Conservation (phyloP, 1,140 invertebrate genomes). For the Glossosoma conforme region DNA sequence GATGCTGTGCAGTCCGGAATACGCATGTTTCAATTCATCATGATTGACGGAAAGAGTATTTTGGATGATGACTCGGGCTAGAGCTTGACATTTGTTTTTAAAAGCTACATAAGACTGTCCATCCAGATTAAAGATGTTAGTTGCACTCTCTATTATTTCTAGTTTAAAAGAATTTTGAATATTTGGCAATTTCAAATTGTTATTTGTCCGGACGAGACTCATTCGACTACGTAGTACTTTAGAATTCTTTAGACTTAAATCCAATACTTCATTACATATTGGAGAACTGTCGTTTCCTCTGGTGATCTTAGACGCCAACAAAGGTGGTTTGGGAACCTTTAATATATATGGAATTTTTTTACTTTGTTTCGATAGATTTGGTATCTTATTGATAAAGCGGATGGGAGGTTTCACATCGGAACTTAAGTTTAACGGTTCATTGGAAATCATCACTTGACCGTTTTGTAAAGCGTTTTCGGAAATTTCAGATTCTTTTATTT, state of each 20-base stretch:
- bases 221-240: neutral
- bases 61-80: slow-evolving; percentile 38
- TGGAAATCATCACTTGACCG: neutral
- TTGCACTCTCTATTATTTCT: too few species aligned
- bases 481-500: neutral
- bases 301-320: slow-evolving; percentile 2
- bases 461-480: neutral
- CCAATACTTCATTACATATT: slow-evolving; percentile 8
- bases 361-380: slow-evolving; percentile 7
- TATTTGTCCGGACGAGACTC: too few species aligned
- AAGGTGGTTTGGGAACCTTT: slow-evolving; percentile 19
- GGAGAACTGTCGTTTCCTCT: slow-evolving; percentile 1
- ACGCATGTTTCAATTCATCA: slow-evolving; percentile 51
- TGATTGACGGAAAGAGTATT: slow-evolving; percentile 41
- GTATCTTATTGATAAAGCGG: slow-evolving; percentile 5
- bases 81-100: slow-evolving; percentile 30
- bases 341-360: slow-evolving; percentile 11
- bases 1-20: slow-evolving; percentile 60
- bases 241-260: slow-evolving; percentile 15
- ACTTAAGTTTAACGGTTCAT: slow-evolving; percentile 26
- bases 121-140: slow-evolving; percentile 3
- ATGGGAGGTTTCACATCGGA: slow-evolving; percentile 3
- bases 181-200: too few species aligned
- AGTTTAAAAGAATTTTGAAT: too few species aligned
- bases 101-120: slow-evolving; percentile 32